Conservation (phyloP, 1,140 invertebrate genomes). For the Temnothorax nylanderi region DNA sequence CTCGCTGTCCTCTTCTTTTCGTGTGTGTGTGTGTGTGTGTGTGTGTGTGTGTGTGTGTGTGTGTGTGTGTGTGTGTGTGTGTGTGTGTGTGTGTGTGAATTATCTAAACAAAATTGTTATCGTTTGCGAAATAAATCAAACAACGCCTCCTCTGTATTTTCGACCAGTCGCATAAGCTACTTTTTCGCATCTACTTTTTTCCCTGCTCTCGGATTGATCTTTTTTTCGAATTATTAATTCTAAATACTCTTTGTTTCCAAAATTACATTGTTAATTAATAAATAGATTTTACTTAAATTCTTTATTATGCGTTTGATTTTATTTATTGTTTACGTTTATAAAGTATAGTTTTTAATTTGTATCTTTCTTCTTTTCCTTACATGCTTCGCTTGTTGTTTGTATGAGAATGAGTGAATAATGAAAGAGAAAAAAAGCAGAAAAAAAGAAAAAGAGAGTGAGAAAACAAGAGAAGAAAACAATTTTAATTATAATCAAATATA, state of each 20-base stretch:
- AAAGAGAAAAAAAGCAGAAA: background rate
- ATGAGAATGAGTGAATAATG: background rate
- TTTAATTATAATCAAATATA: background rate
- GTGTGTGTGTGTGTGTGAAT: background rate
- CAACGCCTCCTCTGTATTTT: conserved; percentile 19
- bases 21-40: background rate
- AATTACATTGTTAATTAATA: background rate
- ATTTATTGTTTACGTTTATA: background rate
- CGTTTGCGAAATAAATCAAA: conserved; percentile 63
- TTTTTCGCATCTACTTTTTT: background rate
- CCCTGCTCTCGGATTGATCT: background rate
- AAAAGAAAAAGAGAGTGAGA: background rate
- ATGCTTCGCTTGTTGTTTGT: background rate
- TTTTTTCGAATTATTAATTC: background rate
- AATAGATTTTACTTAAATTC: background rate
- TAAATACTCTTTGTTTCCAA: background rate
- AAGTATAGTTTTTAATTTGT: background rate
- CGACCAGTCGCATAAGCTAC: conserved; percentile 49
- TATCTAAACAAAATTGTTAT: conserved; percentile 58
- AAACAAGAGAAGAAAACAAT: background rate
- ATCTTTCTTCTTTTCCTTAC: background rate
- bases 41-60: background rate
- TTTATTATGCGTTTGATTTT: background rate
- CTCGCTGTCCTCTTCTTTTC: background rate
- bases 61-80: background rate